Evolutionary conservation across 2,797 vertebrate species (phyloP), one percentile per base, ranked within the genome.

Genomic region (Melopsittacus undulatus): DNA sequence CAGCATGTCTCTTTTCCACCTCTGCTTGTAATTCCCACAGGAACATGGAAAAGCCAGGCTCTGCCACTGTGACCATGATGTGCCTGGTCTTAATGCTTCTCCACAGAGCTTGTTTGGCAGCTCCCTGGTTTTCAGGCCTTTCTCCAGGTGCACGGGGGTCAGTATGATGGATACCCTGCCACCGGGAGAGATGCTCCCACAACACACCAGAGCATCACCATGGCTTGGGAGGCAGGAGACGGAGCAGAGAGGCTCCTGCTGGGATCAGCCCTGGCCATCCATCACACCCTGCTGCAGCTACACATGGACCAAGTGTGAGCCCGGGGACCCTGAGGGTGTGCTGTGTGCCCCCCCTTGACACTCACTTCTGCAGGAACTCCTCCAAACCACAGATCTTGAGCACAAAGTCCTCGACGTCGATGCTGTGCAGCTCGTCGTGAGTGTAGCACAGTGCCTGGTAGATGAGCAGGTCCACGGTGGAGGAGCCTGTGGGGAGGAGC

Each of bases 371-470:
- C 73, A 99, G 98, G 97, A 98, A 99, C 96, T 99, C 99, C 40
- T 99, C 98, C 14, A 99, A 97, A 48, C 99, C 99, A 7, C 99
- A 99, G 79, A 99, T 98, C 95, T 99, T 99, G 88, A 99, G 98
- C 91, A 99, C 95, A 20, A 99, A 99, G 70, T 99, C 97, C 3
- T 98, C 98, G 56, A 99, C 98, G 0, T 99, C 98, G 8, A 99
- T 75, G 22, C 98, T 81, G 38, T 97, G 98, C 91, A 99, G 98
- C 69, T 99, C 98, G 0, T 99, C 98, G 27, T 99, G 98, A 32
- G 99, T 98, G 68, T 99, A 99, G 88, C 99, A 99, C 92, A 99
- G 97, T 0, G 99, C 99, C 98, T 99, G 99, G 91, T 99, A 98
- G 97, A 99, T 99, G 56, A 99, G 98, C 96, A 99, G 97, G 95